Conservation (phyloP, 2,113 vertebrate genomes). For the Martes martes region DNA sequence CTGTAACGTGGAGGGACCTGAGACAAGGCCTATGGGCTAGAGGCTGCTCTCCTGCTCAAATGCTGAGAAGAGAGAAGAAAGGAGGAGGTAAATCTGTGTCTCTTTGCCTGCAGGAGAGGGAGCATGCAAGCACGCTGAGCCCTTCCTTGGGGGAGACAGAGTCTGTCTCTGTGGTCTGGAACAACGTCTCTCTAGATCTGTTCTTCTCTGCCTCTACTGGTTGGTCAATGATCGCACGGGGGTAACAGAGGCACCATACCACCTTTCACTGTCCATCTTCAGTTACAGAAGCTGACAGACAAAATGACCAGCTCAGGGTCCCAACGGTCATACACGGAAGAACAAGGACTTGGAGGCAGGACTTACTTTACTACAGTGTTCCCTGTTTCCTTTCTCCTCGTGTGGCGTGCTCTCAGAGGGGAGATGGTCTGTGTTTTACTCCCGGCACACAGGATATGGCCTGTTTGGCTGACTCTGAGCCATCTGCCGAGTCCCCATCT, state of each 20-base stretch:
- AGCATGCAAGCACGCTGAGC: fast-evolving
- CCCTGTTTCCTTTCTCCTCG: background rate
- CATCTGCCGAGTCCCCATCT: no score
- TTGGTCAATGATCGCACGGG: no score
- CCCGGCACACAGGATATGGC: background rate
- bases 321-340: fast-evolving
- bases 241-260: background rate
- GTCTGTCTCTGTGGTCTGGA: background rate
- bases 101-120: background rate
- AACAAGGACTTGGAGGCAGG: background rate
- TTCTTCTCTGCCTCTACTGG: background rate
- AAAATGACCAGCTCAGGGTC: background rate
- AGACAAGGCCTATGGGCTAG: no score
- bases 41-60: background rate
- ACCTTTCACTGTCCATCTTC: background rate
- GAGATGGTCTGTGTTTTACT: background rate
- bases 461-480: background rate
- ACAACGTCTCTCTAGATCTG: background rate
- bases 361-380: fast-evolving
- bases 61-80: background rate
- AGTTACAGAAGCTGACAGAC: background rate
- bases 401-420: fast-evolving
- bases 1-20: background rate
- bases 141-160: fast-evolving
- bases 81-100: background rate